Evolutionary conservation across 2,797 vertebrate species (phyloP).

Genomic region (Sylvilagus floridanus): DNA sequence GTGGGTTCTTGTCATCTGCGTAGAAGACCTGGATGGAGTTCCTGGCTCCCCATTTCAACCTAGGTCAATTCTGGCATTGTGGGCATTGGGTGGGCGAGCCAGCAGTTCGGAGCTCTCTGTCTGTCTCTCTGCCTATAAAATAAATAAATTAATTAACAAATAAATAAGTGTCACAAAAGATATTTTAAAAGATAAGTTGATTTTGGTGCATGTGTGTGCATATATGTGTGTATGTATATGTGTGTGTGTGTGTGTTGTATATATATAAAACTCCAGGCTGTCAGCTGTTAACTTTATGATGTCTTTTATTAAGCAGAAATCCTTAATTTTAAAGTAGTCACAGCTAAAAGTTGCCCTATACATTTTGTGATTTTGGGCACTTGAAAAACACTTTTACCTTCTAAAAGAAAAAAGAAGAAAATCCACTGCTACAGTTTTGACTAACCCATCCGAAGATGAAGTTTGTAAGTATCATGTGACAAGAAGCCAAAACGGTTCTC

Average conservation of each 20-base stretch:
- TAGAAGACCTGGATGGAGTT: too few relatives aligned
- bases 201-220: not conserved
- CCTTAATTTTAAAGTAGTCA: not conserved
- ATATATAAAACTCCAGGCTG: not conserved
- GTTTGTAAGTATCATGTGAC: not conserved
- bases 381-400: not conserved
- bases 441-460: not conserved
- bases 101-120: too few relatives aligned
- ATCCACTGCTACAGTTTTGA: not conserved
- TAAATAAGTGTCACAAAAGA: too few relatives aligned
- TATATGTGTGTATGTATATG: too few relatives aligned
- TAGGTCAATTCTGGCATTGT: too few relatives aligned
- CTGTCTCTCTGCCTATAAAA: too few relatives aligned
- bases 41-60: too few relatives aligned
- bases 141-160: too few relatives aligned
- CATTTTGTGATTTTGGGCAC: not conserved
- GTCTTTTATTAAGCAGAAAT: not conserved
- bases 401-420: not conserved
- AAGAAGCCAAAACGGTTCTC: not conserved
- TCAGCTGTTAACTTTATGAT: not conserved
- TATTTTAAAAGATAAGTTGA: too few relatives aligned
- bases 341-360: constrained; percentile 4
- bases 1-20: too few relatives aligned
- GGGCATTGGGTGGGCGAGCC: too few relatives aligned
- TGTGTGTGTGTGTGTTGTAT: too few relatives aligned